Evolutionary conservation across 2,888 invertebrate genomes (phyloP), one percentile per base, ranked within the genome.

Genomic region (Pemphredon lugubris): DNA sequence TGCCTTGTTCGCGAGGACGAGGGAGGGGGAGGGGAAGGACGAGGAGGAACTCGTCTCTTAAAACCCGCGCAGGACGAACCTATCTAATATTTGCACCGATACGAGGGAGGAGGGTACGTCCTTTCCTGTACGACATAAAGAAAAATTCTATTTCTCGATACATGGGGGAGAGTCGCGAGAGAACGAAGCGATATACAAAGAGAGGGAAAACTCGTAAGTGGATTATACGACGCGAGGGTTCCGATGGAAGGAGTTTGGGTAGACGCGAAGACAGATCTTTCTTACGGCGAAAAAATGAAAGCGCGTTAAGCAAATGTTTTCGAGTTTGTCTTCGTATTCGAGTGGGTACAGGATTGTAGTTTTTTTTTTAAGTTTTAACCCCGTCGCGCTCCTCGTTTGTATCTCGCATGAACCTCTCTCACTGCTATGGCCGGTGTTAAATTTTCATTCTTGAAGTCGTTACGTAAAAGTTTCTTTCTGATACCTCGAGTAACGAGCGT

Each of bases 151-250:
- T 58, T 68, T 32, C 53, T 11, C 18, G 40, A 1, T 5, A n/a
- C n/a, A n/a, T n/a, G 11, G 23, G 1, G 21, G 53, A 37, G 45
- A 23, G 16, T 14, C 16, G 5, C 34, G 58, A 14, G n/a, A n/a
- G n/a, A n/a, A n/a, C n/a, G 44, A 37, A 37, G 13, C 40, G 66
- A 63, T 45, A 50, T 45, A 32, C 18, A 42, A 21, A 48, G 48
- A 51, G 54, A 53, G 69, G 26, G 45, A 47, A 59, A 54, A 69
- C 53, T 69, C 59, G 20, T 54, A 59, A 69, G 69, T 69, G 59
- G 59, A 69, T 69, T 53, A 68, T 32, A 67, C 30, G 1, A 9
- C 14, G 32, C 13, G 14, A 30, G 30, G 30, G 7, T 18, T n/a
- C 18, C 34, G 58, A 69, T 42, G 51, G n/a, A n/a, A n/a, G 51